Conservation (phyloP, 2,113 vertebrate species). For the Pelodiscus sinensis region DNA sequence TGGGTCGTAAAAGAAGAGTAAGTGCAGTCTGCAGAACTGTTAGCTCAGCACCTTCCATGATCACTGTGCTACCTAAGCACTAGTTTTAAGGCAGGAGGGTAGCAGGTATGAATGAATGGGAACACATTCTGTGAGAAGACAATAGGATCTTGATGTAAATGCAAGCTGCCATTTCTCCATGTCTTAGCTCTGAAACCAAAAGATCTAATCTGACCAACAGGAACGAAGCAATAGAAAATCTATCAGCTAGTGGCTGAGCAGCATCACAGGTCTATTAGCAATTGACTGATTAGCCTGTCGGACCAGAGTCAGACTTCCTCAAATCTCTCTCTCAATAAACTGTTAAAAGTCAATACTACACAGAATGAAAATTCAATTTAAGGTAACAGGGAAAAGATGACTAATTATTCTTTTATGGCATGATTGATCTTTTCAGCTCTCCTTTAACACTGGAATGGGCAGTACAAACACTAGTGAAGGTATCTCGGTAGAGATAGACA, state of each 20-base stretch:
- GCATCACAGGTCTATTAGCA: slow-evolving; percentile 68
- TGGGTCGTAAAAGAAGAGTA: not conserved
- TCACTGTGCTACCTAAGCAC: not conserved
- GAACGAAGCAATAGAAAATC: slow-evolving; percentile 56
- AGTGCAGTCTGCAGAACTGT: not conserved
- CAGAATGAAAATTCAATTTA: slow-evolving; percentile 75
- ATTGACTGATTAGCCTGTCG: slow-evolving; percentile 63
- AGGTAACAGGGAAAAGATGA: slow-evolving; percentile 51
- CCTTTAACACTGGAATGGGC: slow-evolving; percentile 8
- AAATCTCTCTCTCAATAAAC: slow-evolving; percentile 73
- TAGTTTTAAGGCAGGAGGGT: not conserved
- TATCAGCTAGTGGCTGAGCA: slow-evolving; percentile 50
- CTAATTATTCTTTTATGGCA: slow-evolving; percentile 74
- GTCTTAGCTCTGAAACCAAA: not conserved
- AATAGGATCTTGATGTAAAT: not conserved
- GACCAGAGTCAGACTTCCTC: slow-evolving; percentile 52
- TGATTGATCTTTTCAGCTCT: slow-evolving; percentile 43
- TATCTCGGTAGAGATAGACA: not conserved
- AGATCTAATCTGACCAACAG: slow-evolving; percentile 45
- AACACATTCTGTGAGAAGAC: not conserved
- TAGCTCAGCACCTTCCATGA: not conserved
- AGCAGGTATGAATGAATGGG: not conserved
- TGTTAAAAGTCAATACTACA: slow-evolving; percentile 69
- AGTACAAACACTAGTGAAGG: not conserved
- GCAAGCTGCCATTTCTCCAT: not conserved